phyloP scores from a whole-genome alignment of 2,113 vertebrate genomes.

The Sorex fumeus region DNA sequence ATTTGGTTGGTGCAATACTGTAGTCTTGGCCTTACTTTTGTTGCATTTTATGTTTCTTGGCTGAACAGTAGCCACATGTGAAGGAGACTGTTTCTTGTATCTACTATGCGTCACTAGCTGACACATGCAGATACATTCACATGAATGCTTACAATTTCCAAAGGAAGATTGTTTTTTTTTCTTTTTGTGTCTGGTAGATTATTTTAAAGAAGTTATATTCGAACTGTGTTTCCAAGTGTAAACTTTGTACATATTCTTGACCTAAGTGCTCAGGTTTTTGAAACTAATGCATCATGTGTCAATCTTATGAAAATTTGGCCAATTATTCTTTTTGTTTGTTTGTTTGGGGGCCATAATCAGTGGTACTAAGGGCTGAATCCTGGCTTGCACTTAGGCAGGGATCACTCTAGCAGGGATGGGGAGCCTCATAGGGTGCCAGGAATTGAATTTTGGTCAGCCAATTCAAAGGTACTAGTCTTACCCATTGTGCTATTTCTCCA shows the following conservation, averaged over 20 bases:
- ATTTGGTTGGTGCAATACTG: not conserved
- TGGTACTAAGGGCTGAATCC: too few species aligned
- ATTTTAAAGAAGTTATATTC: not conserved
- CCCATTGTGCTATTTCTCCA: too few species aligned
- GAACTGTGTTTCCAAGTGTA: not conserved
- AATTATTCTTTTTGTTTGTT: too few species aligned
- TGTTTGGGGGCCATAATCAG: too few species aligned
- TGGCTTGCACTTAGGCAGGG: too few species aligned
- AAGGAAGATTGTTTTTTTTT: constrained; percentile 10
- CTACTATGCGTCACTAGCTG: constrained; percentile 44
- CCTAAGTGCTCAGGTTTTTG: not conserved
- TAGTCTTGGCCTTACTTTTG: not conserved
- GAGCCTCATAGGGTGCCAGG: too few species aligned
- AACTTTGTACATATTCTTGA: not conserved
- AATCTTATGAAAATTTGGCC: not conserved
- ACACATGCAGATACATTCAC: constrained; percentile 12
- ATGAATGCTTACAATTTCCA: constrained; percentile 13
- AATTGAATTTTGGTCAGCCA: too few species aligned
- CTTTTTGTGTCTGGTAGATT: not conserved
- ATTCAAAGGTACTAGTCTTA: too few species aligned
- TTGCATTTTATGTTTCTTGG: constrained; percentile 54
- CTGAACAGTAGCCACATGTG: not conserved
- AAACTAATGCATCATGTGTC: not conserved
- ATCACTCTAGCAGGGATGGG: too few species aligned
- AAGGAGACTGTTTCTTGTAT: not conserved